Base-by-base conservation (phyloP, 2,113 vertebrate genomes). In the Cynocephalus volans region DNA sequence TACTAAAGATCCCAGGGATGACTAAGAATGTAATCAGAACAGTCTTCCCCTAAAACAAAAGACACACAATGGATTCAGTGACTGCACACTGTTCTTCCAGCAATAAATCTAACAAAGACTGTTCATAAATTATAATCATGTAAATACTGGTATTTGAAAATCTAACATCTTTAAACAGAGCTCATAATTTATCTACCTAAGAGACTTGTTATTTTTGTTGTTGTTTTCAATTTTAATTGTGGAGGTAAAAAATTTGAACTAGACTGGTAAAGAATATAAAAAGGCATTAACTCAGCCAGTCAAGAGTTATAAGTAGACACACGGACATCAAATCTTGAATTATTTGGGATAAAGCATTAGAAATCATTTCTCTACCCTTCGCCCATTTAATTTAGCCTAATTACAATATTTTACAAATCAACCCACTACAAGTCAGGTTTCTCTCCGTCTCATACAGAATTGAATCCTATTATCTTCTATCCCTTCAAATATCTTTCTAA, bases 181-280 rank as follows among this genome's bases (percentile, higher is more conserved):
- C 2, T 88, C 67, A 67, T 52, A 28, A 72, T 50, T 52, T 70
- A 64, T 45, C 67, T 93, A 45, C 77, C 58, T 77, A 77, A 50
- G 18, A 92, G 56, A 73, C 24, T n/a, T 79, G 3, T 81, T 93
- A 36, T 54, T 90, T 54, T 56, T 48, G n/a, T 69, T 60, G 3
- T 36, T 83, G 76, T 79, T 90, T 93, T 95, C 67, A 93, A 65
- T 45, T 80, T 88, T 50, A 95, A 77, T 65, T 64, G 36, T 90
- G 48, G 45, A 48, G 3, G 36, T 41, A 10, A 36, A 79, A 89
- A 80, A 90, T 69, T 83, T 33, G 31, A 91, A 36, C 24, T 77
- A 79, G n/a, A 77, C 36, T 60, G 31, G 36, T 83, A 24, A 83
- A 48, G 12, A 76, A 69, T 90, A 70, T 64, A 72, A 73, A 91